These are phyloP conservation scores for Phyllotis vaccarum DNA, from an alignment of 2,797 vertebrate species.

Conservation along the genomic window DNA sequence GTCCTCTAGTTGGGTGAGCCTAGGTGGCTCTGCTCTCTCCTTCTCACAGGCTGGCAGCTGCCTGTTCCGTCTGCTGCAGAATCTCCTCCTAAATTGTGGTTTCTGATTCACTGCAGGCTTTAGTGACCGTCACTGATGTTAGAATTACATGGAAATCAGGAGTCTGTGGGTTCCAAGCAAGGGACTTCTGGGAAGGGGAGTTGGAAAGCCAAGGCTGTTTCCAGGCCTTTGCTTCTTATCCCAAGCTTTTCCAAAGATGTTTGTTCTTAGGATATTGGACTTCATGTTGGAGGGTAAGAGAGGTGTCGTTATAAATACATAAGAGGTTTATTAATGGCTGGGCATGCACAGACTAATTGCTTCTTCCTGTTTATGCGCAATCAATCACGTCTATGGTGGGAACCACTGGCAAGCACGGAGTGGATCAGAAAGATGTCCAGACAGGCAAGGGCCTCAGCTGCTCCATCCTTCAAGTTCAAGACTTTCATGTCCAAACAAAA, in stretches of 20 bases:
- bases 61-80: neutral
- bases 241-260: neutral
- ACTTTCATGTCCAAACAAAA: neutral
- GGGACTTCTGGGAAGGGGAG: fast-evolving
- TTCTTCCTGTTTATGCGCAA: conserved; percentile 77
- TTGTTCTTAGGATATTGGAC: conserved; percentile 7
- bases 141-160: neutral
- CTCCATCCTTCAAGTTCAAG: neutral
- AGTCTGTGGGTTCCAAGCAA: neutral
- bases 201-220: fast-evolving
- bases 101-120: neutral
- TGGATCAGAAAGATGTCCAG: neutral
- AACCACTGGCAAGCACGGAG: conserved; percentile 15
- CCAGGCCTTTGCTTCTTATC: neutral
- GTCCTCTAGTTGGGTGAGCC: neutral
- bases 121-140: fast-evolving
- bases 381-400: conserved; percentile 71
- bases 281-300: conserved; percentile 67
- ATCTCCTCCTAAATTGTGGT: neutral
- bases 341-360: conserved; percentile 81
- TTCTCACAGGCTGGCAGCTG: neutral
- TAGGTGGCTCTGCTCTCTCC: neutral
- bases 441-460: neutral
- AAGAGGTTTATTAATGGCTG: conserved; percentile 79
- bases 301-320: conserved; percentile 72